Conservation (phyloP, 2,113 vertebrate genomes). For the Marmota monax region DNA sequence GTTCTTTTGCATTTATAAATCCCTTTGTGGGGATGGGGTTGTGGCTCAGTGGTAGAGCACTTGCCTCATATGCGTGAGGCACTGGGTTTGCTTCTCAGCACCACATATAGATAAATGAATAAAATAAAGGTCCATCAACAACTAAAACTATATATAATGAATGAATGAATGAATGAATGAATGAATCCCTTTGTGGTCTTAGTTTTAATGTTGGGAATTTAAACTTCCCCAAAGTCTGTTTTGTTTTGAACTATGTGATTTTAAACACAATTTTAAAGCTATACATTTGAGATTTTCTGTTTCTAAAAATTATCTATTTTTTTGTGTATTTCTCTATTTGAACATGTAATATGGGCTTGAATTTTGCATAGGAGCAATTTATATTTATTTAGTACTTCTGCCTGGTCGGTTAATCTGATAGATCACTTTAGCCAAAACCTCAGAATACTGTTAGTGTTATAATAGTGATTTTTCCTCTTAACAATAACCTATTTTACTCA, state of each 20-base stretch:
- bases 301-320: neutral
- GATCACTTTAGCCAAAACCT: constrained; percentile 12
- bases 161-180: no score
- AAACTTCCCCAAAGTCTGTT: neutral
- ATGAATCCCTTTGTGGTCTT: neutral
- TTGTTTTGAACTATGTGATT: constrained; percentile 9
- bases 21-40: neutral
- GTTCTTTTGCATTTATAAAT: neutral
- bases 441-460: neutral
- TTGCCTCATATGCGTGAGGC: no score
- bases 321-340: neutral
- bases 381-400: constrained; percentile 4
- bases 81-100: no score
- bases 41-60: no score
- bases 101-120: no score
- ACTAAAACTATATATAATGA: no score
- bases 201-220: constrained; percentile 44
- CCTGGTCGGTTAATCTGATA: constrained; percentile 10
- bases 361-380: constrained; percentile 7
- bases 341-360: constrained; percentile 22
- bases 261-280: constrained; percentile 1
- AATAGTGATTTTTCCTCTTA: neutral
- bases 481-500: neutral
- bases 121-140: no score
- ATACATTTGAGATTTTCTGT: neutral